phyloP scores from a whole-genome alignment of 2,113 vertebrate genomes.

The Takifugu bimaculatus region DNA sequence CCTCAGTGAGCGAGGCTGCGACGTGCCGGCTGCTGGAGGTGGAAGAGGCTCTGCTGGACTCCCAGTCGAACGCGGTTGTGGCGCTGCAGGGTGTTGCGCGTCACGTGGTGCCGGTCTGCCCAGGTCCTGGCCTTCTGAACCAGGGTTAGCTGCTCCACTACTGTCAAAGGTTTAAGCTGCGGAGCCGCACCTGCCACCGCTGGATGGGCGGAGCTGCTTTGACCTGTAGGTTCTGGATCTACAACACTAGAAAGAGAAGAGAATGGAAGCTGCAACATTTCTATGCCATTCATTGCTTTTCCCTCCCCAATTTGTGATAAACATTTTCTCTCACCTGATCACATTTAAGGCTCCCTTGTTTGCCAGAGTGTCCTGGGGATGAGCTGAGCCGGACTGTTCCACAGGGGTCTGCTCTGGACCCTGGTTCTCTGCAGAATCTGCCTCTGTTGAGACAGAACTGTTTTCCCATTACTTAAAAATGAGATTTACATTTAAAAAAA shows the following conservation, averaged over 20 bases:
- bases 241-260: slow-evolving; percentile 50
- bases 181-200: slow-evolving; percentile 42
- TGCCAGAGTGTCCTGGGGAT: slow-evolving; percentile 1
- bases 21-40: slow-evolving; percentile 87
- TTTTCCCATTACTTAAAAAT: neutral
- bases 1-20: slow-evolving; percentile 84
- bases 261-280: neutral
- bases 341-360: slow-evolving; percentile 10
- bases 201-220: slow-evolving; percentile 32
- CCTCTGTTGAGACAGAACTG: slow-evolving; percentile 37
- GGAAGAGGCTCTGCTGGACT: slow-evolving; percentile 63
- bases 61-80: slow-evolving; percentile 82
- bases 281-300: neutral
- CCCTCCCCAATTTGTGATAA: neutral
- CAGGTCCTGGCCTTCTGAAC: slow-evolving; percentile 77
- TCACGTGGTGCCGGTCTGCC: slow-evolving; percentile 68
- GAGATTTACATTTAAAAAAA: neutral
- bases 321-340: slow-evolving; percentile 27
- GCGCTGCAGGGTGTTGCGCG: slow-evolving; percentile 82
- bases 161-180: slow-evolving; percentile 73
- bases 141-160: slow-evolving; percentile 71
- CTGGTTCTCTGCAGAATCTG: slow-evolving; percentile 29
- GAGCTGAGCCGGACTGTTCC: slow-evolving; percentile 12
- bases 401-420: slow-evolving; percentile 5
- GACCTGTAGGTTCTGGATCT: slow-evolving; percentile 47